Conservation (phyloP, 2,113 vertebrate genomes). For the Otolemur garnettii region DNA sequence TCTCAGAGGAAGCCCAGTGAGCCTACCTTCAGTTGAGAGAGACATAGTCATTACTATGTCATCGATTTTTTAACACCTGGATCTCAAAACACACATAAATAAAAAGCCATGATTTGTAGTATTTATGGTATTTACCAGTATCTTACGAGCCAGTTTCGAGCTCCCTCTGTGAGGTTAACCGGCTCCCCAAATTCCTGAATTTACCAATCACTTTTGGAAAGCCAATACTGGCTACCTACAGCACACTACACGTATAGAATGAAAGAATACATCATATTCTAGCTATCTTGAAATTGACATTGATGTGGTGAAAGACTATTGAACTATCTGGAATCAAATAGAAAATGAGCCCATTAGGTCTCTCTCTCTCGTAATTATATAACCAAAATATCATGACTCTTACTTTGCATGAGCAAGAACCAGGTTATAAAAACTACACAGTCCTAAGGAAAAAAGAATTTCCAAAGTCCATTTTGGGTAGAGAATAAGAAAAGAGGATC, state of each 20-base stretch:
- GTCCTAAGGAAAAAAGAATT: neutral
- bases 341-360: neutral
- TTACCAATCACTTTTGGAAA: neutral
- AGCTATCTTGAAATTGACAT: constrained; percentile 10
- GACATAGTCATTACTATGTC: neutral
- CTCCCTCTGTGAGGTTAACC: neutral
- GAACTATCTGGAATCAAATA: neutral
- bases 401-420: constrained; percentile 13
- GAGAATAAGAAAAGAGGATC: neutral
- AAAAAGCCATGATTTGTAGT: constrained; percentile 22
- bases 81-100: constrained; percentile 45
- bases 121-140: neutral
- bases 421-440: neutral
- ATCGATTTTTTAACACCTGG: constrained; percentile 47
- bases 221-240: neutral
- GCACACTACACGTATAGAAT: neutral
- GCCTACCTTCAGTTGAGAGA: constrained; percentile 27
- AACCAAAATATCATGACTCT: neutral
- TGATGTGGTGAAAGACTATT: neutral
- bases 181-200: constrained; percentile 4
- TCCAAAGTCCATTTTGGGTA: neutral
- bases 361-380: neutral
- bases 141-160: neutral
- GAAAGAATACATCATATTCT: neutral
- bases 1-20: constrained; percentile 44